Conservation (phyloP, 2,888 invertebrate species). For the Pemphredon lugubris region DNA sequence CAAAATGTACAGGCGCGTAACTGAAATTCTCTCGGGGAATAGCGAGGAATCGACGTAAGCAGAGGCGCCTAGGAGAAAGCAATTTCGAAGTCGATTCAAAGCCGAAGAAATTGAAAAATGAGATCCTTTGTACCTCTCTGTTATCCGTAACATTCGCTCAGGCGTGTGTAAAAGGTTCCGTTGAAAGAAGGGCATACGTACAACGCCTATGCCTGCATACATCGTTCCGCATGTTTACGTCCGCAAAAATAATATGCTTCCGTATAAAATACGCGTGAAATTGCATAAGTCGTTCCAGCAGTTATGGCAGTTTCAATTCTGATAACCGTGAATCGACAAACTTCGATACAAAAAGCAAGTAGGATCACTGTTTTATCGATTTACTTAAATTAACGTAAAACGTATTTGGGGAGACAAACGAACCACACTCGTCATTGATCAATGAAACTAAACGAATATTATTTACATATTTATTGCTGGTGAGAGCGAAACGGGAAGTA, state of each 20-base stretch:
- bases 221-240: neutral
- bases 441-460: too few species aligned
- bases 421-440: too few species aligned
- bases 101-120: constrained; percentile 42
- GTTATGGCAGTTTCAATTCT: too few species aligned
- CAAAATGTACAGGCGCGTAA: constrained; percentile 2
- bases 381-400: too few species aligned
- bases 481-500: too few species aligned
- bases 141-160: constrained; percentile 8
- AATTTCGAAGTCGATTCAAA: constrained; percentile 36
- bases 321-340: too few species aligned
- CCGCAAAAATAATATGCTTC: neutral
- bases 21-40: neutral
- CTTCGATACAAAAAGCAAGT: too few species aligned
- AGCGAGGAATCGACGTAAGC: constrained; percentile 1
- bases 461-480: too few species aligned
- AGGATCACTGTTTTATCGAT: too few species aligned
- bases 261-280: neutral
- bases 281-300: neutral
- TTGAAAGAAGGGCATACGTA: neutral
- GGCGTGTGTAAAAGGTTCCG: neutral
- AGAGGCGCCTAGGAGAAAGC: constrained; percentile 13
- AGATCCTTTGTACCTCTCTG: constrained; percentile 27
- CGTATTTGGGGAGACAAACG: too few species aligned
- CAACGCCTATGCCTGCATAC: neutral